Conservation (phyloP, 2,797 vertebrate genomes). For the Cynopterus sphinx region DNA sequence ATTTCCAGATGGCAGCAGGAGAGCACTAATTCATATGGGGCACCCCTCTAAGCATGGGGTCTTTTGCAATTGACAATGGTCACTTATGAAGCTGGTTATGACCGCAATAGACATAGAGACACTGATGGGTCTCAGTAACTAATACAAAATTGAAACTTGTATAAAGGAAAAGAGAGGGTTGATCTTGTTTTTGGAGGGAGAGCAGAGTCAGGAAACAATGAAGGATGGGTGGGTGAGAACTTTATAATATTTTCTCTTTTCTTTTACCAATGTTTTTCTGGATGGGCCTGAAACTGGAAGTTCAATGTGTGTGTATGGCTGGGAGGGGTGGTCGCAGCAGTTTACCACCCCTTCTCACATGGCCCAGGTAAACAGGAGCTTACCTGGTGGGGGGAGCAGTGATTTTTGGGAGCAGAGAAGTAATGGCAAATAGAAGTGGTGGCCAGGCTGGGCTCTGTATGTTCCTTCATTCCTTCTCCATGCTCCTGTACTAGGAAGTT, state of each 20-base stretch:
- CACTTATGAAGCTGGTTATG: not conserved
- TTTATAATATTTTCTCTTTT: not conserved
- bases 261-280: not conserved
- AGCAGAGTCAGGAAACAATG: not conserved
- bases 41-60: not conserved
- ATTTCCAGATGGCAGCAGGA: not conserved
- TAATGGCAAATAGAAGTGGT: not conserved
- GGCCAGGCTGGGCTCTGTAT: not conserved
- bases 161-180: not conserved
- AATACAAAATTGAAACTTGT: not conserved
- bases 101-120: not conserved
- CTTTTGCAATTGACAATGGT: not conserved
- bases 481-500: not conserved
- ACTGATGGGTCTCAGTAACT: not conserved
- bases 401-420: not conserved
- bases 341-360: not conserved
- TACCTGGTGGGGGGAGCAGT: too few species aligned
- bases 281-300: not conserved
- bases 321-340: too few species aligned
- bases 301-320: not conserved
- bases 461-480: not conserved
- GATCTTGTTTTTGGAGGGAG: not conserved
- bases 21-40: not conserved
- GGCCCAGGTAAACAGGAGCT: not conserved
- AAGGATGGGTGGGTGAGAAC: not conserved